Percentiles rank a stretch among this genome's conserved stretches.
Conservation (phyloP, 2,888 invertebrate genomes). For the Drosophila rellima region DNA sequence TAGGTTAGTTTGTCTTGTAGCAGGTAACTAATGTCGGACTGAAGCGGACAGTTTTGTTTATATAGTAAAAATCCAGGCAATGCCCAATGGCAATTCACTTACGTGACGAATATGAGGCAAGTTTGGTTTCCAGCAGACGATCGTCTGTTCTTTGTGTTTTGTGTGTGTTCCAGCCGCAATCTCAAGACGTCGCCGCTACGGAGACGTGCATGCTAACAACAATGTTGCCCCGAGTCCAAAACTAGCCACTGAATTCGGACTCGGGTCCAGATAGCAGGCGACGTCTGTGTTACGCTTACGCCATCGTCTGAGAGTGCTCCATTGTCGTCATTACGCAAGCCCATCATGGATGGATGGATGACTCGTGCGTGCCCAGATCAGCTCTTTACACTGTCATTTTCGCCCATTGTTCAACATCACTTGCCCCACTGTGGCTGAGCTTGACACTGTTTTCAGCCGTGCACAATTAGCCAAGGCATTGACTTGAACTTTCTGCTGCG, state of each 20-base stretch:
- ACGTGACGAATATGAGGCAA: constrained; percentile 75
- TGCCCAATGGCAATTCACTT: constrained; percentile 48
- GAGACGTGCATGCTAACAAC: constrained; percentile 51
- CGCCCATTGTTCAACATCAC: not conserved
- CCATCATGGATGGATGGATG: constrained; percentile 14
- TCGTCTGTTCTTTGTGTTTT: constrained; percentile 49
- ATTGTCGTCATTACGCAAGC: constrained; percentile 44
- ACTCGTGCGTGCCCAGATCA: constrained; percentile 53
- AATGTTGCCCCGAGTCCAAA: constrained; percentile 34
- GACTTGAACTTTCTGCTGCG: constrained; percentile 80
- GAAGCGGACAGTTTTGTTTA: constrained; percentile 57
- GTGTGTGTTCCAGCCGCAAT: constrained; percentile 48
- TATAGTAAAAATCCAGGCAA: constrained; percentile 74
- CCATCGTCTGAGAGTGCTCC: constrained; percentile 48
- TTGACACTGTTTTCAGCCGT: constrained; percentile 61
- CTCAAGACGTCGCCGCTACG: constrained; percentile 67
- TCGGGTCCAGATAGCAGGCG: constrained; percentile 72
- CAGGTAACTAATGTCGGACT: constrained; percentile 69
- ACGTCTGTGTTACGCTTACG: constrained; percentile 61
- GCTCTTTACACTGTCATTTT: constrained; percentile 4
- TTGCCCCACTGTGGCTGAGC: constrained; percentile 67
- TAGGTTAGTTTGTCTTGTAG: constrained; percentile 59
- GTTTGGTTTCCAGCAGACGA: constrained; percentile 54
- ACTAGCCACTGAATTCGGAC: constrained; percentile 54
- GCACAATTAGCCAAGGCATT: constrained; percentile 61